These are phyloP conservation scores for Gymnogyps californianus DNA, from an alignment of 2,113 vertebrate genomes.

Conservation along the genomic window DNA sequence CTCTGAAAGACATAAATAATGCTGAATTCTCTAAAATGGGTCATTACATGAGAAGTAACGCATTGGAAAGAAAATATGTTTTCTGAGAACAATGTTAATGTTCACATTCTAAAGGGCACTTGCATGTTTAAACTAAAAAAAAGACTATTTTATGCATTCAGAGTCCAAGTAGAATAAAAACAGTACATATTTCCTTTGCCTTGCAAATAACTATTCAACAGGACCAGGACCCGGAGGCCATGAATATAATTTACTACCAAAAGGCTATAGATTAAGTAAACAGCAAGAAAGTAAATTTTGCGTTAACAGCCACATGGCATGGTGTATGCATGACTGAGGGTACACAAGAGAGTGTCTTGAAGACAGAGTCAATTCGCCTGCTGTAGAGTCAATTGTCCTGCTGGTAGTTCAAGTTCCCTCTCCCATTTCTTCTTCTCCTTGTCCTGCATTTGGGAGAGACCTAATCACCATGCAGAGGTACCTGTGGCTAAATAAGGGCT, in stretches of 20 bases:
- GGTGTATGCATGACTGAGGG: neutral
- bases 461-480: neutral
- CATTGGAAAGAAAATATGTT: neutral
- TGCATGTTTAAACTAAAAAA: neutral
- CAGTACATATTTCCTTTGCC: neutral
- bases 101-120: constrained; percentile 9
- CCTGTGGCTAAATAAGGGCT: neutral
- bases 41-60: neutral
- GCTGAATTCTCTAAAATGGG: neutral
- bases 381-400: neutral
- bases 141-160: neutral
- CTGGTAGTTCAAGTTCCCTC: neutral
- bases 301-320: neutral
- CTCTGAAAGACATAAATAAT: neutral
- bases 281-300: neutral
- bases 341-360: neutral
- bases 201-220: constrained; percentile 21
- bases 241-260: constrained; percentile 15
- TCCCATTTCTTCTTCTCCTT: neutral
- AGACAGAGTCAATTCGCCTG: neutral
- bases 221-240: neutral
- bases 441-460: neutral
- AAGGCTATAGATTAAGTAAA: neutral
- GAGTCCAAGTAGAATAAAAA: neutral
- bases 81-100: neutral